Evolutionary conservation across 2,797 vertebrate species (phyloP), one percentile per base, ranked within the genome.

Genomic region (Liparis tanakae): DNA sequence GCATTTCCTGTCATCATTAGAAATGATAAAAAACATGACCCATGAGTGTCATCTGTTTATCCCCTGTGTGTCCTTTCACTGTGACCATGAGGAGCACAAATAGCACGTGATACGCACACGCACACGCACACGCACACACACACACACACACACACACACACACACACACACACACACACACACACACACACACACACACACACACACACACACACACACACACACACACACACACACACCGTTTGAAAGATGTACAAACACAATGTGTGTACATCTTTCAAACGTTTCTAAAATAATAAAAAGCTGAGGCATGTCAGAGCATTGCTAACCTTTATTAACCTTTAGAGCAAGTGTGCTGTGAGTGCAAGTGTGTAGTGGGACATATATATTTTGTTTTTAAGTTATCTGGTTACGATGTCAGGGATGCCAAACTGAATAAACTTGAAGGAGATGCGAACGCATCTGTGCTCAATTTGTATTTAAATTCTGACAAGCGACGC

Each of bases 1-100:
- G 79, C 74, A 80, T 90, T 84, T 88, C 72, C 76, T 85, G 60
- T 76, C 62, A 72, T 86, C 81, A 82, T 85, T 84, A 88, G 59
- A 84, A 82, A 78, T 74, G 75, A 81, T 80, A 90, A 91, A 80
- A 92, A 92, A 88, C 86, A 79, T 69, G 65, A 22, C 62, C 37
- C 53, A 15, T 55, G 33, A 90, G 83, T 78, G 57, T 91, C 85
- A 81, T 87, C 87, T 89, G 88, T 75, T 83, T 81, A 58, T 72
- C 72, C 67, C 74, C 69, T 74, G 70, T 73, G 79, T 59, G 73
- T 30, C 68, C 71, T 77, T 84, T 77, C 51, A 41, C 18, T 67
- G 64, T 57, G 55, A 64, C 44, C 62, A 77, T 79, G 61, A 58
- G 20, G 10, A 84, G 62, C 25, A 54, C 53, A 68, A 41, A 25